Evolutionary conservation across 2,113 vertebrate species (phyloP), one percentile per base, ranked within the genome.

Genomic region (Rafetus swinhoei): DNA sequence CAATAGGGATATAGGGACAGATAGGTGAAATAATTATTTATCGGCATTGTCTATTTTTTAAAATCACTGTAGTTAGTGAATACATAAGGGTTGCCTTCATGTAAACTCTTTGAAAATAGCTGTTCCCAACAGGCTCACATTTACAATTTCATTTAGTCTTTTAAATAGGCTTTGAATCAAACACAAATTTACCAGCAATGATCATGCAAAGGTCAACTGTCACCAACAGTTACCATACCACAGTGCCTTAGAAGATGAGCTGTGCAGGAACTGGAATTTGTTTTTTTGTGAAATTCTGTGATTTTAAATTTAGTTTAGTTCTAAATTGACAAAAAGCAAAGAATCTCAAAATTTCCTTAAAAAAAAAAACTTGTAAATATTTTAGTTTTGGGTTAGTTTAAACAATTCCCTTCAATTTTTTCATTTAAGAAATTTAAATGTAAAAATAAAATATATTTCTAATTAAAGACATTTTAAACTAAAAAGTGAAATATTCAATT

Each of bases 91-190:
- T 86, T 81, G 7, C 53, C 22, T 90, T 89, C 16, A 35, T 87
- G 18, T 86, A 90, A 93, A 45, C 79, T 80, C 72, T 93, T 22
- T 59, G 85, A 81, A 81, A 56, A 81, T 35, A 81, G 13, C 6
- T 22, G 19, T 56, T 35, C 53, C n/a, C 9, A 69, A 50, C 10
- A 56, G 79, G 57, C 15, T 87, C 83, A 91, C 82, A 81, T 32
- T 82, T 89, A 22, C 50, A 85, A 77, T 87, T 81, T 84, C 9
- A 1, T 57, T 77, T 80, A 62, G 76, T 81, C 90, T 90, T 89
- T 80, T 87, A 93, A 89, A 19, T 32, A 80, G 85, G 45, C 81
- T 87, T 56, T 87, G 92, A 82, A 85, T 54, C 80, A 74, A 72
- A 59, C 0, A 0, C 74, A 50, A 10, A 12, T 88, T 79, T 39